Evolutionary conservation across 92 coral and sea anemone species (phyloP), one percentile per base, ranked within the genome.

Genomic region (Isaurus tuberculatus): DNA sequence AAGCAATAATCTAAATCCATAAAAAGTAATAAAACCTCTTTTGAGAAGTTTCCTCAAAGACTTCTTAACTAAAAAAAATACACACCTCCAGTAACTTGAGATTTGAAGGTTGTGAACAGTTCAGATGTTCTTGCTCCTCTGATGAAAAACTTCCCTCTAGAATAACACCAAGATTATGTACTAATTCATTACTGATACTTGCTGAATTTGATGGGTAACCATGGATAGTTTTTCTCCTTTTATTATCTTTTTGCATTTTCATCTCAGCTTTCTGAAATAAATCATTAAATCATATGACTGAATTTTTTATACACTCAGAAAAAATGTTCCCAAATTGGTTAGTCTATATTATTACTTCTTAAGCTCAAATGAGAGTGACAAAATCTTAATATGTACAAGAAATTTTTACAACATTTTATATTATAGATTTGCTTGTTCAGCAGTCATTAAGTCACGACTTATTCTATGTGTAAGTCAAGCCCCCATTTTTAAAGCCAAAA

Each of bases 221-320:
- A 91, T 89, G 91, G 75, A 86, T 72, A 1, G 95, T 93, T 43
- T 86, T 93, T 27, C 93, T 75, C 16, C 90, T 80, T 20, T 75
- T 64, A 17, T 40, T 63, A 36, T 83, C 84, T 43, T 68, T 75
- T 79, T 3, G 53, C 34, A 84, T 91, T 82, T 49, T 81, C 72
- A 26, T 93, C 72, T 89, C 91, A 89, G 89, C 87, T 80, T 88
- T 92, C 97, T 93, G 84, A 31, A 75, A 83, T 57, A 29, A 34
- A 26, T 72, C 33, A 29, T 16, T 40, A 7, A 9, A 40, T 40
- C 46, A 3, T 40, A 40, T 40, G 46, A 40, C 46, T 40, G 46
- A 40, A 40, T 7, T 1, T 3, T 40, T 0, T 2, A 40, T 7
- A 40, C 46, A 40, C n/a, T n/a, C n/a, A n/a, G n/a, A n/a, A n/a